phyloP scores from a whole-genome alignment of 2,797 vertebrate genomes.

The Sciurus carolinensis region DNA sequence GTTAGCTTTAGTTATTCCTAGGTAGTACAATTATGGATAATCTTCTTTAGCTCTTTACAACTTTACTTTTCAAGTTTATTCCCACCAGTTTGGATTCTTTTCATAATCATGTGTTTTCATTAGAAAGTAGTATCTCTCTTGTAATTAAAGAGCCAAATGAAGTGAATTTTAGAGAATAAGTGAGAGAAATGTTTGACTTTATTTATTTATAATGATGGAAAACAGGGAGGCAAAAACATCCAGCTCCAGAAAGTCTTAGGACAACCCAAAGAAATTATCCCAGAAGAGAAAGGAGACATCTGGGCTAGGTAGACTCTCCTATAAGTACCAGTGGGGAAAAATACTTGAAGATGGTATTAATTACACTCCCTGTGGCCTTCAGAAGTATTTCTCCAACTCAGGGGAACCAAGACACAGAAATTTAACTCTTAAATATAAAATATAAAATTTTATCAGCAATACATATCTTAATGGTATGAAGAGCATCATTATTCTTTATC shows the following conservation, averaged over 20 bases:
- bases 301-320: neutral
- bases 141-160: neutral
- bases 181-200: neutral
- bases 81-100: neutral
- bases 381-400: neutral
- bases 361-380: neutral
- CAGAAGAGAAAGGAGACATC: neutral
- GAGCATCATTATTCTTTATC: neutral
- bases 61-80: neutral
- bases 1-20: constrained; percentile 7
- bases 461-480: neutral
- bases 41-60: constrained; percentile 8
- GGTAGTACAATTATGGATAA: neutral
- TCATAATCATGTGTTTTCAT: too few species aligned
- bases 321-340: neutral
- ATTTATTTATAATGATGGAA: too few species aligned
- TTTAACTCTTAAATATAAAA: neutral
- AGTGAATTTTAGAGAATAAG: neutral
- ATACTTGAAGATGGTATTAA: neutral
- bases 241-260: neutral
- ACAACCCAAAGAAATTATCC: neutral
- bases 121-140: neutral
- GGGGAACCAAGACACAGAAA: neutral
- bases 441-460: neutral
- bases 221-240: too few species aligned